These are phyloP conservation scores for Lepus europaeus DNA, from an alignment of 2,113 vertebrate genomes.

Conservation along the genomic window DNA sequence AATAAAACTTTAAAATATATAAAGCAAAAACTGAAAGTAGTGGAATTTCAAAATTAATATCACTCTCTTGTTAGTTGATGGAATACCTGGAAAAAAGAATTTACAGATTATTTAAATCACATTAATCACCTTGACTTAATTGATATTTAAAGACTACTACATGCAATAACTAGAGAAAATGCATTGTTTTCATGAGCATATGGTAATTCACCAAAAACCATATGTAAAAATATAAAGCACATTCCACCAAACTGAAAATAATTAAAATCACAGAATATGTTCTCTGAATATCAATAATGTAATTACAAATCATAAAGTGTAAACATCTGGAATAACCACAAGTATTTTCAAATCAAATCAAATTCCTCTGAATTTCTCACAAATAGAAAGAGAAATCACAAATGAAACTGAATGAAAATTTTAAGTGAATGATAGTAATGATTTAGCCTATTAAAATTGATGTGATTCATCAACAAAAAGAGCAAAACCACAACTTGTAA, in stretches of 20 bases:
- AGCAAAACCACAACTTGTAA: neutral
- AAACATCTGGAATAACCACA: neutral
- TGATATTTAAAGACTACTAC: neutral
- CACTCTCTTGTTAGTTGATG: neutral
- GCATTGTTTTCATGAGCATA: neutral
- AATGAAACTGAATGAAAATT: neutral
- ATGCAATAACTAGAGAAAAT: neutral
- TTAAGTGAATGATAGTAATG: neutral
- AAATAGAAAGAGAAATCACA: slow-evolving; percentile 26
- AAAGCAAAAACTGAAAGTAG: neutral
- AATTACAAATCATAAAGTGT: neutral
- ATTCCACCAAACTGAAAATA: neutral
- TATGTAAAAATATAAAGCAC: neutral
- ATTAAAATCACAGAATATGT: neutral
- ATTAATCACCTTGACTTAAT: neutral
- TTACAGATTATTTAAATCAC: neutral
- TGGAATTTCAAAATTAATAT: neutral
- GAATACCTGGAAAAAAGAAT: slow-evolving; percentile 11
- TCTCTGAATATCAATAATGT: neutral
- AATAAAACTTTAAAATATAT: neutral
- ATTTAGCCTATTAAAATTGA: neutral
- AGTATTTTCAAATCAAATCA: slow-evolving; percentile 24
- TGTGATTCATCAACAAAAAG: neutral
- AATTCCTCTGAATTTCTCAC: neutral
- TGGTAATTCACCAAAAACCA: neutral